Percentiles rank a stretch among this genome's conserved stretches.
Conservation (phyloP, 2,888 invertebrate species). For the Scaptomyza tumidula region DNA sequence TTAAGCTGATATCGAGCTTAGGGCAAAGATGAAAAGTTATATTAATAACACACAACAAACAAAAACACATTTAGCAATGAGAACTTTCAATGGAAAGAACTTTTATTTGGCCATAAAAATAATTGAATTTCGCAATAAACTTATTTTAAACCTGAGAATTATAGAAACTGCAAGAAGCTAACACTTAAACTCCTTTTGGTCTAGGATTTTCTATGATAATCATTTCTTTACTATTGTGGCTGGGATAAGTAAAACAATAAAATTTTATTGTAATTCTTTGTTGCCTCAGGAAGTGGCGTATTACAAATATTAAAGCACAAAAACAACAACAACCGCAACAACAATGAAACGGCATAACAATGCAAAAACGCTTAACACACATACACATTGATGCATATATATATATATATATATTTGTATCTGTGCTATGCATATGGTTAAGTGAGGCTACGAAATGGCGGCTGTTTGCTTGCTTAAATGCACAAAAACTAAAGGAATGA, state of each 20-base stretch:
- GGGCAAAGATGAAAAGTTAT: not conserved
- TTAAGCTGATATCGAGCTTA: not conserved
- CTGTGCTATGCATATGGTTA: slow-evolving; percentile 55
- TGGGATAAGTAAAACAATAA: slow-evolving; percentile 61
- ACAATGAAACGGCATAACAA: slow-evolving; percentile 59
- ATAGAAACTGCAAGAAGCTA: not conserved
- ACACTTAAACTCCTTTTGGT: not conserved
- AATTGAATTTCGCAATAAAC: not conserved
- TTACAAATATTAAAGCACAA: slow-evolving; percentile 70
- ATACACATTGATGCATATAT: slow-evolving; percentile 9
- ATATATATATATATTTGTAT: not conserved
- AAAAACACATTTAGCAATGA: not conserved
- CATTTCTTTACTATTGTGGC: slow-evolving; percentile 16
- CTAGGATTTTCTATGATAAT: slow-evolving; percentile 27
- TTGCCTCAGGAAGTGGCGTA: slow-evolving; percentile 63
- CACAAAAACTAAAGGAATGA: slow-evolving; percentile 51
- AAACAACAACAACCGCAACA: slow-evolving; percentile 27
- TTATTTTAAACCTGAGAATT: not conserved
- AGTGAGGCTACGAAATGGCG: slow-evolving; percentile 55
- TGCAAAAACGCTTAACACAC: slow-evolving; percentile 69
- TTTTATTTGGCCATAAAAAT: not conserved
- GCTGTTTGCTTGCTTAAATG: slow-evolving; percentile 44
- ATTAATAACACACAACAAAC: not conserved
- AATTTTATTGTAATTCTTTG: slow-evolving; percentile 49
- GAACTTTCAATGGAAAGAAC: not conserved